Percentiles rank a stretch among this genome's conserved stretches.
These are phyloP conservation scores for Cynodonichthys magdalenae DNA, from an alignment of 2,797 vertebrate genomes.

Conservation along the genomic window DNA sequence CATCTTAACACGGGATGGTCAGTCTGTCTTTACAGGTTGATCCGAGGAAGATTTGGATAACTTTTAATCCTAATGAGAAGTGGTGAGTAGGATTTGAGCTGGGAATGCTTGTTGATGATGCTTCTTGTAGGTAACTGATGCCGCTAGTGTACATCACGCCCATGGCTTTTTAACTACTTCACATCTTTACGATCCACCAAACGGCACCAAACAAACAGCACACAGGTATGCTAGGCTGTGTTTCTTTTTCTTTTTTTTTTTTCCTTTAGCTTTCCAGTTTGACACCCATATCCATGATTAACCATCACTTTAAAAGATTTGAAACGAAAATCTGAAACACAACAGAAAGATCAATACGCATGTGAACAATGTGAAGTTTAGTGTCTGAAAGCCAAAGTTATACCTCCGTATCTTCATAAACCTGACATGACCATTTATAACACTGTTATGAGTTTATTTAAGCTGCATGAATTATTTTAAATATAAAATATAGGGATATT, in stretches of 20 bases:
- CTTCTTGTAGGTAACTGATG: constrained; percentile 44
- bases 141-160: constrained; percentile 63
- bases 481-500: constrained; percentile 22
- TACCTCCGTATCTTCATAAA: constrained; percentile 42
- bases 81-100: constrained; percentile 21
- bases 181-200: constrained; percentile 69
- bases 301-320: constrained; percentile 47
- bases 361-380: constrained; percentile 40
- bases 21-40: constrained; percentile 25
- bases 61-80: constrained; percentile 25
- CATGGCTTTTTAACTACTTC: constrained; percentile 53
- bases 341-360: constrained; percentile 56
- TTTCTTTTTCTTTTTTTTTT: constrained; percentile 20
- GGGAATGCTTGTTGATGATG: constrained; percentile 25
- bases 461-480: constrained; percentile 16
- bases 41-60: constrained; percentile 24
- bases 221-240: constrained; percentile 43
- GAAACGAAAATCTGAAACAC: constrained; percentile 56
- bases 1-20: constrained; percentile 27
- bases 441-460: constrained; percentile 5
- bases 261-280: constrained; percentile 36
- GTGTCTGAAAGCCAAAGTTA: constrained; percentile 56
- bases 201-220: constrained; percentile 66
- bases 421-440: constrained; percentile 45
- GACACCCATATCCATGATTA: constrained; percentile 53